Evolutionary conservation across 2,888 invertebrate species (phyloP), one percentile per base, ranked within the genome.

Genomic region (Dioctria rufipes): DNA sequence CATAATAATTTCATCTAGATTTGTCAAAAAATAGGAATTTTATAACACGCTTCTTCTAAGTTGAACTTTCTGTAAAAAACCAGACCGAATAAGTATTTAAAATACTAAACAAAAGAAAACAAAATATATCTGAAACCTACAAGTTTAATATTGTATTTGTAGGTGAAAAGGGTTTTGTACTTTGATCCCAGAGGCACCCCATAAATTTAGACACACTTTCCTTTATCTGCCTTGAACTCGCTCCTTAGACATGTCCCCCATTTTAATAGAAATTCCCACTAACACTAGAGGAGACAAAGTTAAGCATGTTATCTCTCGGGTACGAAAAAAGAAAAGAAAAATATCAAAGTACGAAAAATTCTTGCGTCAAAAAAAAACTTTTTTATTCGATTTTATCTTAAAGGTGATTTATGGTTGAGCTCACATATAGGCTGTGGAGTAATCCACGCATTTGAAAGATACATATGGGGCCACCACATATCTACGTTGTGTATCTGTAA

Each of bases 361-460:
- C 80, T 63, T 80, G 71, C 54, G 80, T 73, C 54, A 80, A 71
- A 63, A 71, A 63, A 40, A 63, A 67, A 60, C 39, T 13, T 81
- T 82, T 81, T 82, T 82, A 80, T 82, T 81, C 71, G 80, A 82
- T 80, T 82, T 81, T 82, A 80, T 81, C 81, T 82, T 13, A n/a
- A 58, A 63, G 51, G 82, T 82, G 82, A 82, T 81, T 82, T 82
- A 82, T 82, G 75, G 69, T 25, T 67, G 54, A 54, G 79, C 77
- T 82, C 82, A 77, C 63, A 37, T 63, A 77, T 77, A 77, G 63
- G 61, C 49, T 63, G 77, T 39, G 42, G 54, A 54, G 58, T 60
- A 63, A 67, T 66, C 65, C 78, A 54, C 78, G 66, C 73, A 73
- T 73, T 73, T 11, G 42, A 51, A 65, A 78, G 63, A 78, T 51